phyloP scores from a whole-genome alignment of 2,797 vertebrate genomes.

The Gorsachius magnificus region DNA sequence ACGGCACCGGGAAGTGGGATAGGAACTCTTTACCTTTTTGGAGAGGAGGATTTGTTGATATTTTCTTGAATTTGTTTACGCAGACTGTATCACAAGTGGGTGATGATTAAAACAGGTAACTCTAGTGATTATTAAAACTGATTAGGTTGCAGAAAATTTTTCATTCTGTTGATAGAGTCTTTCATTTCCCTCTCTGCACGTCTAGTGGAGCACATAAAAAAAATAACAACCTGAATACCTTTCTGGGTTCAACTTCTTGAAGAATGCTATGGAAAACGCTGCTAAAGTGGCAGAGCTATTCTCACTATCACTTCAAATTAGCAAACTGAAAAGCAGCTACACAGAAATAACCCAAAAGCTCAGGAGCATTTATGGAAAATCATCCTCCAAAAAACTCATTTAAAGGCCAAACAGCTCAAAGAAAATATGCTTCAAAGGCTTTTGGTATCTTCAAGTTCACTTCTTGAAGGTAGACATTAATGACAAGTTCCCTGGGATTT shows the following conservation, averaged over 20 bases:
- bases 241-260: background rate
- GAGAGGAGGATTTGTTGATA: slow-evolving; percentile 26
- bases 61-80: background rate
- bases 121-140: slow-evolving; percentile 20
- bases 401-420: background rate
- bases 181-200: background rate
- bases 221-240: background rate
- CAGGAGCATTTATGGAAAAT: background rate
- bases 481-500: background rate
- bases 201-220: background rate
- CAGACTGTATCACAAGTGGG: background rate
- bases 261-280: background rate
- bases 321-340: background rate
- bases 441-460: background rate
- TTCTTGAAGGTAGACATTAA: background rate
- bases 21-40: background rate
- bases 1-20: accelerated
- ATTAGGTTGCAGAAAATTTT: background rate
- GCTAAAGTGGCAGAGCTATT: background rate
- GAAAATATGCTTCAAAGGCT: background rate
- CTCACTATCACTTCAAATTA: background rate
- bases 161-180: background rate
- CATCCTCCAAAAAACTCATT: background rate
- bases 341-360: background rate
- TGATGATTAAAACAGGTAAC: slow-evolving; percentile 29